Evolutionary conservation across 2,888 invertebrate genomes (phyloP), one percentile per base, ranked within the genome.

Genomic region (Himalopsyche tibetana): DNA sequence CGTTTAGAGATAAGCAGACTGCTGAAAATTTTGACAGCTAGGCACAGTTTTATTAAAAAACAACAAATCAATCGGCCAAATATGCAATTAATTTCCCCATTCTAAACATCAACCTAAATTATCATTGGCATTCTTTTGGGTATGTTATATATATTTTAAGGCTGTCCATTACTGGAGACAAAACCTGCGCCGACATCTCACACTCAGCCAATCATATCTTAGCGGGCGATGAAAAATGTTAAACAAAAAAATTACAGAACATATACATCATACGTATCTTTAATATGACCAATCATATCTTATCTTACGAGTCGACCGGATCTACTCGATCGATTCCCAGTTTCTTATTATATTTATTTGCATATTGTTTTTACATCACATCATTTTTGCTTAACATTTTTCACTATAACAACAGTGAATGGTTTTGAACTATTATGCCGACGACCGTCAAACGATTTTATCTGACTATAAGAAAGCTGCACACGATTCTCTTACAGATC

Each of bases 81-180:
- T 36, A 74, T 5, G 38, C 74, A 74, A 74, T 36, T 36, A 8
- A 36, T 36, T 74, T 74, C 74, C 6, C 36, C 15, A 5, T 36
- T 36, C 19, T 5, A 74, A 74, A 36, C 36, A 36, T 74, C 74
- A 36, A 28, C 19, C 74, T 74, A 74, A 74, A 74, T 74, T 74
- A 74, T 74, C 74, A 74, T 74, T 74, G 74, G 74, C 74, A 74
- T 74, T 74, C 36, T 74, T 74, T 74, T 74, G 36, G 74, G 74
- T 74, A 69, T 36, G 69, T 69, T 38, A 36, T 74, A 74, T 63
- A 38, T 74, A 74, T 38, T 74, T 38, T 74, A 74, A 74, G 74
- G 74, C 74, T 74, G 12, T 74, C 74, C 36, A 5, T 74, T 38
- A 9, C 36, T 38, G 12, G 36, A 63, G 36, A 74, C 74, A 74